Conservation (phyloP, 2,113 vertebrate species). For the Marcusenius ussheri region DNA sequence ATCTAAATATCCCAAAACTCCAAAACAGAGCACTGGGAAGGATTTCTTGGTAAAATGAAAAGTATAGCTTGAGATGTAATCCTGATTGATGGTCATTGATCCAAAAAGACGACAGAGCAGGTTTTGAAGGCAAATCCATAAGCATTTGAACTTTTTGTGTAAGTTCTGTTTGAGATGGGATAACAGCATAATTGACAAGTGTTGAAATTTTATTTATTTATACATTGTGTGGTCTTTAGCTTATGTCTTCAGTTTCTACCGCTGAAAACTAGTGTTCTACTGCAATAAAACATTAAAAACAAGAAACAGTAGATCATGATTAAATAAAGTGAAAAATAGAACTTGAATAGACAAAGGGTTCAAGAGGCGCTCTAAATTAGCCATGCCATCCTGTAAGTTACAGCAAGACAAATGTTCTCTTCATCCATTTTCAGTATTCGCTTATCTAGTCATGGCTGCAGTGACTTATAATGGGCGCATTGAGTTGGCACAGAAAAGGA, state of each 20-base stretch:
- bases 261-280: neutral
- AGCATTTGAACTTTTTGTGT: constrained; percentile 9
- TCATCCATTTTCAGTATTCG: neutral
- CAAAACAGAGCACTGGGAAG: neutral
- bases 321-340: neutral
- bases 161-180: neutral
- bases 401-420: neutral
- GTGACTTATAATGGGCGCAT: neutral
- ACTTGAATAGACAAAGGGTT: neutral
- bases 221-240: neutral
- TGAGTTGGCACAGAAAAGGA: neutral
- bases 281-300: neutral
- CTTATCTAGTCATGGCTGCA: neutral
- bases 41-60: neutral
- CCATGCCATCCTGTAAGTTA: neutral
- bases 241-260: neutral
- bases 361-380: neutral
- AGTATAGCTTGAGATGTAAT: neutral
- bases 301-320: neutral
- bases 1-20: neutral
- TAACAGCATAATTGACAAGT: neutral
- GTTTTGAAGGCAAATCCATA: constrained; percentile 24
- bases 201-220: constrained; percentile 15
- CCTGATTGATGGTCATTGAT: constrained; percentile 32
- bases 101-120: neutral